A percentile compares a stretch with the other conserved stretches of the same genome.
Conservation (phyloP, 1,140 invertebrate genomes). For the Drusus annulatus region DNA sequence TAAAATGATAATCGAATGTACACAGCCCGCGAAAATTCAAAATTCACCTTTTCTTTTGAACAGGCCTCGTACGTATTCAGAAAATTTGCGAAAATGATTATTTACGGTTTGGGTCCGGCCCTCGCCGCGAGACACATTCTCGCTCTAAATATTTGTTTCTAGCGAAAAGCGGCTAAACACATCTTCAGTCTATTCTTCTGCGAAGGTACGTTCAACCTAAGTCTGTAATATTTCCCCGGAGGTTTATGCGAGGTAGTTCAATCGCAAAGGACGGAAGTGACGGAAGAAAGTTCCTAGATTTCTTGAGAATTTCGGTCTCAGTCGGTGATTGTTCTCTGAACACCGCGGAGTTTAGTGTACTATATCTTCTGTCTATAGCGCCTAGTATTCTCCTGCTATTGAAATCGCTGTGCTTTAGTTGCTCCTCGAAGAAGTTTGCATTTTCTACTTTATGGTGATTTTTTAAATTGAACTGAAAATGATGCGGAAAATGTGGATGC, state of each 20-base stretch:
- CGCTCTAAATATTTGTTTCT: constrained; percentile 55
- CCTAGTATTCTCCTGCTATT: too few species aligned
- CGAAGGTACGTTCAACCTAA: constrained; percentile 38
- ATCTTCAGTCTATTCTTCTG: background rate
- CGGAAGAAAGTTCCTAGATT: constrained; percentile 42
- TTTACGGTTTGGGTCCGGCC: background rate
- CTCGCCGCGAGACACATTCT: constrained; percentile 30
- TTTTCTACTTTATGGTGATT: too few species aligned
- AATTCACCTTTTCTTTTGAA: too few species aligned
- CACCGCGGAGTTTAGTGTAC: too few species aligned
- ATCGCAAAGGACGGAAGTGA: constrained; percentile 48
- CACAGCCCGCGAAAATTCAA: too few species aligned
- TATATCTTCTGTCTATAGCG: too few species aligned
- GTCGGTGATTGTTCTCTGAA: background rate
- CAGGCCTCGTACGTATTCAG: background rate
- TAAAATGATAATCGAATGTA: too few species aligned
- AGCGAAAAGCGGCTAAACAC: constrained; percentile 52
- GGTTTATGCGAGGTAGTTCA: constrained; percentile 26
- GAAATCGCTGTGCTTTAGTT: too few species aligned
- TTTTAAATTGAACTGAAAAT: constrained; percentile 25
- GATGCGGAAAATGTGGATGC: constrained; percentile 56
- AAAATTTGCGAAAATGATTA: background rate
- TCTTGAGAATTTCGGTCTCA: background rate
- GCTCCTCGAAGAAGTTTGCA: too few species aligned
- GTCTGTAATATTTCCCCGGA: constrained; percentile 15